phyloP scores from a whole-genome alignment of 92 coral and sea anemone genomes.

The Phenganax marumi region DNA sequence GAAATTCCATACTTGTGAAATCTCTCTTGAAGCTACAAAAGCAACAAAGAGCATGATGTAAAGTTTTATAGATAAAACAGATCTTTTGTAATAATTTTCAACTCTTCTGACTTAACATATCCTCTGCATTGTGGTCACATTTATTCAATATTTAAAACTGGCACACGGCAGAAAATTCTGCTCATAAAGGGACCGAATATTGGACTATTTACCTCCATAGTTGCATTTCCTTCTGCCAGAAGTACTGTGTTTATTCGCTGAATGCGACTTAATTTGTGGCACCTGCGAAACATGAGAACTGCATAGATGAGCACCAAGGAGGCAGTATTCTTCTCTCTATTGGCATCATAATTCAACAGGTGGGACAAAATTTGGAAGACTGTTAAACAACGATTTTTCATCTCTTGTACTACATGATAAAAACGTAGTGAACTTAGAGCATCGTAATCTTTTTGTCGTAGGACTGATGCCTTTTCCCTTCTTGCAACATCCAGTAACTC shows the following conservation, averaged over 20 bases:
- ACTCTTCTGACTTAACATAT: too few relatives aligned
- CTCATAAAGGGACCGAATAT: too few relatives aligned
- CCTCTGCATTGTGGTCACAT: too few relatives aligned
- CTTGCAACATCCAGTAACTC: background rate
- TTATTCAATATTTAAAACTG: too few relatives aligned
- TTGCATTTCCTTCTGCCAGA: conserved; percentile 19
- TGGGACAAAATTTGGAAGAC: background rate
- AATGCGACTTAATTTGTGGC: background rate
- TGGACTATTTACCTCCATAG: too few relatives aligned
- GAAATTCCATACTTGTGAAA: conserved; percentile 50
- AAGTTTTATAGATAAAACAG: too few relatives aligned
- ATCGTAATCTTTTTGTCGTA: background rate
- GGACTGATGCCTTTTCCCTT: background rate
- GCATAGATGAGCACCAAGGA: background rate
- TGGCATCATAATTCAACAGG: background rate
- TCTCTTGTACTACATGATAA: background rate
- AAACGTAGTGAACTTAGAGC: background rate
- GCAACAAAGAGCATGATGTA: too few relatives aligned
- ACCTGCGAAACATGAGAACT: background rate
- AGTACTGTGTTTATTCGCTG: background rate
- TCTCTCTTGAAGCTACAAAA: conserved; percentile 59
- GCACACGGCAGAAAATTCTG: too few relatives aligned
- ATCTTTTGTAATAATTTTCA: too few relatives aligned
- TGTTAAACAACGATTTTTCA: background rate
- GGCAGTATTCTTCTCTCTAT: background rate